phyloP scores from a whole-genome alignment of 1,140 invertebrate species.

The Ptiloglossa arizonensis region DNA sequence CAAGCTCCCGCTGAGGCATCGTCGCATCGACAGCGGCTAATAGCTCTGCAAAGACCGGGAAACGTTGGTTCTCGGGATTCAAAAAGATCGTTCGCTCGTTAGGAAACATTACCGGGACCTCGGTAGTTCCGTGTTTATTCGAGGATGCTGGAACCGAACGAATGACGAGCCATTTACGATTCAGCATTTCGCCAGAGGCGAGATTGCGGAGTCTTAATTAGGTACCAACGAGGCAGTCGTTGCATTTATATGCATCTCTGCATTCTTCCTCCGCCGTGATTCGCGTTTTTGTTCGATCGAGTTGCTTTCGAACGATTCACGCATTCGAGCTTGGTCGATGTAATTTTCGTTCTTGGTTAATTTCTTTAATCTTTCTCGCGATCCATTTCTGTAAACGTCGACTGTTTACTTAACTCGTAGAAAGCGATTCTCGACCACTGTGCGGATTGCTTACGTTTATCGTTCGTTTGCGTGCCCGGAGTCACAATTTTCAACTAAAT shows the following conservation, averaged over 20 bases:
- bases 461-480: neutral
- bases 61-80: no score
- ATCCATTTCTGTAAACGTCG: conserved; percentile 2
- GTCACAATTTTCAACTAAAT: neutral
- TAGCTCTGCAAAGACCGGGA: neutral
- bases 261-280: neutral
- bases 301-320: no score
- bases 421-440: conserved; percentile 1
- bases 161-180: neutral
- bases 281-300: no score
- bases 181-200: neutral
- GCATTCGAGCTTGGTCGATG: neutral
- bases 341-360: neutral
- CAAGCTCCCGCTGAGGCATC: neutral
- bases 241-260: neutral
- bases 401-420: neutral
- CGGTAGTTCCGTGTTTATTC: neutral
- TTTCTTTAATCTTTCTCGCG: conserved; percentile 9
- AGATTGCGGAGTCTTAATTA: neutral
- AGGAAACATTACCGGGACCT: neutral
- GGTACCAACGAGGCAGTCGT: neutral
- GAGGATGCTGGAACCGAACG: neutral
- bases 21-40: no score
- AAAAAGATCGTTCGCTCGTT: neutral
- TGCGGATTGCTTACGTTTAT: neutral